A percentile compares a stretch with the other conserved stretches of the same genome.
Conservation (phyloP, 2,113 vertebrate genomes). For the Bothrops jararaca region DNA sequence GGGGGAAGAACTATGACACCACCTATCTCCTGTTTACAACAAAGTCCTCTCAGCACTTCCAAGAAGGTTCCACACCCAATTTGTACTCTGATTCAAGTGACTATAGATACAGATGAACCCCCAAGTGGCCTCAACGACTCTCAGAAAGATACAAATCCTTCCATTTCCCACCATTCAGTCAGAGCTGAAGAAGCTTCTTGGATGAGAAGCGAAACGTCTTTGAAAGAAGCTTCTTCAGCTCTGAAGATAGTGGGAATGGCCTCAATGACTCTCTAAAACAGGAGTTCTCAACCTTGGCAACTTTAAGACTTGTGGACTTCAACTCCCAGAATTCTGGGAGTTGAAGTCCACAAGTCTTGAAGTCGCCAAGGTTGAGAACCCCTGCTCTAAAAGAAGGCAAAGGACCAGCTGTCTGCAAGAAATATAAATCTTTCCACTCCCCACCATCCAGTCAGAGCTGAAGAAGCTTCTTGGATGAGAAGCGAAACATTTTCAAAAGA, state of each 20-base stretch:
- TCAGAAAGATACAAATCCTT: not conserved
- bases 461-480: not conserved
- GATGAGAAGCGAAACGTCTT: not conserved
- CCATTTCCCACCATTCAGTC: not conserved
- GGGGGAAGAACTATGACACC: not conserved
- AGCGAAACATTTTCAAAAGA: not conserved
- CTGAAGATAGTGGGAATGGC: too few species aligned
- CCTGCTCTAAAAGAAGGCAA: too few species aligned
- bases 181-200: not conserved
- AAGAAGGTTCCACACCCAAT: not conserved
- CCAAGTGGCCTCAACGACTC: not conserved
- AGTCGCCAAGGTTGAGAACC: too few species aligned
- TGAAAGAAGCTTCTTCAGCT: not conserved
- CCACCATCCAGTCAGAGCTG: not conserved
- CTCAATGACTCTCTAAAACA: too few species aligned
- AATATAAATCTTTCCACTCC: not conserved
- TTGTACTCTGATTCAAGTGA: not conserved
- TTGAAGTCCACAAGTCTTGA: too few species aligned
- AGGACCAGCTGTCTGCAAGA: too few species aligned
- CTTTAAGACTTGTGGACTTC: too few species aligned
- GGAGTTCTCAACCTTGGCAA: too few species aligned
- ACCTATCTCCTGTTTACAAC: not conserved
- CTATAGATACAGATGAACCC: not conserved
- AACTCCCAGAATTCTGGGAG: too few species aligned
- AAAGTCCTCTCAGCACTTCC: not conserved